phyloP scores from a whole-genome alignment of 2,888 invertebrate genomes.

The Dasypolia templi region DNA sequence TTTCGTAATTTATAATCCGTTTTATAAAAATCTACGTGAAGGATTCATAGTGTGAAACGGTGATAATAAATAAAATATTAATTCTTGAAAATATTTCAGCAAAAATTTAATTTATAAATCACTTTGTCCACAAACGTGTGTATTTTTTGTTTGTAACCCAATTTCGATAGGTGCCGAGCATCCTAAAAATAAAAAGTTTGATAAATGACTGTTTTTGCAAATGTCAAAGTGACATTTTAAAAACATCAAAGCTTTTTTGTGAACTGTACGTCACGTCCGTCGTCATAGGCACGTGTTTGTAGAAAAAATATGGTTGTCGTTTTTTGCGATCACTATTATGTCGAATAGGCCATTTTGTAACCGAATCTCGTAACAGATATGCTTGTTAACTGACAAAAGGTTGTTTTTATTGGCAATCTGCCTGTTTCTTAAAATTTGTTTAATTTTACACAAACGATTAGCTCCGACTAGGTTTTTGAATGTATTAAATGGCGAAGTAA shows the following conservation, averaged over 20 bases:
- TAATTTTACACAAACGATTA: slow-evolving; percentile 52
- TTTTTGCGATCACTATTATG: slow-evolving; percentile 66
- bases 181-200: slow-evolving; percentile 17
- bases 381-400: slow-evolving; percentile 73
- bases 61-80: slow-evolving; percentile 16
- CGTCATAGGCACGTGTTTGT: slow-evolving; percentile 40
- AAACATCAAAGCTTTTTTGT: slow-evolving; percentile 3
- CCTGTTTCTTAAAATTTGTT: slow-evolving; percentile 68
- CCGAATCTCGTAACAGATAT: slow-evolving; percentile 70
- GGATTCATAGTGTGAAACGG: slow-evolving; percentile 25
- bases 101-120: not conserved
- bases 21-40: slow-evolving; percentile 9
- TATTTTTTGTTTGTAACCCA: not conserved
- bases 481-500: slow-evolving; percentile 48
- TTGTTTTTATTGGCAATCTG: slow-evolving; percentile 67
- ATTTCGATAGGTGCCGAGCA: slow-evolving; percentile 1
- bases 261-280: not conserved
- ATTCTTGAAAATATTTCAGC: slow-evolving; percentile 12
- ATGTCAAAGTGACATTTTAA: slow-evolving; percentile 18
- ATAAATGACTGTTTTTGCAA: slow-evolving; percentile 24
- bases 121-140: not conserved
- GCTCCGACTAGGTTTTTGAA: slow-evolving; percentile 49
- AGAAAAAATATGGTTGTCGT: slow-evolving; percentile 48
- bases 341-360: slow-evolving; percentile 69
- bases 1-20: slow-evolving; percentile 39